Evolutionary conservation across 2,797 vertebrate genomes (phyloP).

Genomic region (Pangasius macronema): DNA sequence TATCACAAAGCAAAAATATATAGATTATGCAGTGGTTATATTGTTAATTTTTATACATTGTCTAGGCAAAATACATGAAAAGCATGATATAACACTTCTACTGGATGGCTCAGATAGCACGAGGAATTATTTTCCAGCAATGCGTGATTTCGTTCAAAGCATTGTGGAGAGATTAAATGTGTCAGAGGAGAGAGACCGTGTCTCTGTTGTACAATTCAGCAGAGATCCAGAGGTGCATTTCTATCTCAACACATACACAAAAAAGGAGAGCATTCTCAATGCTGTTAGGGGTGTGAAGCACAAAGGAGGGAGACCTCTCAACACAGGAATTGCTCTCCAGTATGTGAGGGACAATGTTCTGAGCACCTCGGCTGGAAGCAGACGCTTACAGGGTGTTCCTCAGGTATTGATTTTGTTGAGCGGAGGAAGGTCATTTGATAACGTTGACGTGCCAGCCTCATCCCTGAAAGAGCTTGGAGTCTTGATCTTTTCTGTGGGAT

Average conservation of each 20-base stretch:
- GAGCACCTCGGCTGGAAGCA: slow-evolving; percentile 54
- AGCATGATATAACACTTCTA: slow-evolving; percentile 51
- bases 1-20: background rate
- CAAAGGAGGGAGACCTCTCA: slow-evolving; percentile 72
- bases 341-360: slow-evolving; percentile 67
- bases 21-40: background rate
- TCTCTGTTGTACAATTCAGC: slow-evolving; percentile 82
- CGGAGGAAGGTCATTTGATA: slow-evolving; percentile 64
- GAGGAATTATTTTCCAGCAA: slow-evolving; percentile 63
- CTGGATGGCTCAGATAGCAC: slow-evolving; percentile 58
- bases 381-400: slow-evolving; percentile 51
- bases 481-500: slow-evolving; percentile 59
- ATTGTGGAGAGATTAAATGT: slow-evolving; percentile 74
- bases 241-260: slow-evolving; percentile 76
- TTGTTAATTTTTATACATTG: background rate
- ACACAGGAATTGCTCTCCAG: slow-evolving; percentile 76
- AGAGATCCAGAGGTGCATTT: slow-evolving; percentile 75
- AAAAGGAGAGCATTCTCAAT: slow-evolving; percentile 72
- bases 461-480: slow-evolving; percentile 58
- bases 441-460: slow-evolving; percentile 65
- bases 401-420: slow-evolving; percentile 61
- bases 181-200: slow-evolving; percentile 72
- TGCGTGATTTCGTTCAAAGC: slow-evolving; percentile 71
- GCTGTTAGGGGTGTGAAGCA: slow-evolving; percentile 71
- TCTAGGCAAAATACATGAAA: background rate